Percentiles rank a stretch among this genome's conserved stretches.
phyloP scores from a whole-genome alignment of 2,113 vertebrate genomes.

The Ciconia stormi region DNA sequence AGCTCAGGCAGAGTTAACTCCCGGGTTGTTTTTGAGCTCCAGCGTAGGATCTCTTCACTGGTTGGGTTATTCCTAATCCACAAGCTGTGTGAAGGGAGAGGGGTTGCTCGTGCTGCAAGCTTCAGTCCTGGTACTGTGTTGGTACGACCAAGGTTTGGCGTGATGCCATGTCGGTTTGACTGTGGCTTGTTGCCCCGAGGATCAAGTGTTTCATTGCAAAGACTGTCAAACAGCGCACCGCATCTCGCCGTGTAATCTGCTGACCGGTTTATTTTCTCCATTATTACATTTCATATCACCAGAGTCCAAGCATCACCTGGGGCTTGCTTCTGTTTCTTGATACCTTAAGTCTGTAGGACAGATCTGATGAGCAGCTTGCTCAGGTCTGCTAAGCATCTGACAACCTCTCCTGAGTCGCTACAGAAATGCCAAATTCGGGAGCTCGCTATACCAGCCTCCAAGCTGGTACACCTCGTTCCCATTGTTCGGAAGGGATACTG shows the following conservation, averaged over 20 bases:
- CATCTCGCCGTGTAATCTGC: not conserved
- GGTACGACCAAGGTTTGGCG: not conserved
- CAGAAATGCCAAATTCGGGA: not conserved
- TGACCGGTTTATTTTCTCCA: not conserved
- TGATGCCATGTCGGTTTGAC: accelerated
- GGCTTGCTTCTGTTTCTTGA: not conserved
- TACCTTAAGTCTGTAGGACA: not conserved
- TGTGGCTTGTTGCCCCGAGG: not conserved
- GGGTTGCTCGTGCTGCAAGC: accelerated
- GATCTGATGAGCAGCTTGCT: not conserved
- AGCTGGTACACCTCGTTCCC: not conserved
- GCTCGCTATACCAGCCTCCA: accelerated
- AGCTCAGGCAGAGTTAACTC: not conserved
- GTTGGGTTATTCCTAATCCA: not conserved
- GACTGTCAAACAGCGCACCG: accelerated
- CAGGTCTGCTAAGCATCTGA: not conserved
- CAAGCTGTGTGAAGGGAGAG: not conserved
- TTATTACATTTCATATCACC: not conserved
- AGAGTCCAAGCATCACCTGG: not conserved
- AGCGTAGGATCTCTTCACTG: not conserved
- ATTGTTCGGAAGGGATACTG: not conserved
- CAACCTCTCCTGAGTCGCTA: not conserved
- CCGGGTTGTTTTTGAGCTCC: not conserved
- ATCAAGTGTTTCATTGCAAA: not conserved
- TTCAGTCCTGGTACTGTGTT: not conserved